Evolutionary conservation across 2,797 vertebrate genomes (phyloP), one percentile per base, ranked within the genome.

Genomic region (Notamacropus eugenii): DNA sequence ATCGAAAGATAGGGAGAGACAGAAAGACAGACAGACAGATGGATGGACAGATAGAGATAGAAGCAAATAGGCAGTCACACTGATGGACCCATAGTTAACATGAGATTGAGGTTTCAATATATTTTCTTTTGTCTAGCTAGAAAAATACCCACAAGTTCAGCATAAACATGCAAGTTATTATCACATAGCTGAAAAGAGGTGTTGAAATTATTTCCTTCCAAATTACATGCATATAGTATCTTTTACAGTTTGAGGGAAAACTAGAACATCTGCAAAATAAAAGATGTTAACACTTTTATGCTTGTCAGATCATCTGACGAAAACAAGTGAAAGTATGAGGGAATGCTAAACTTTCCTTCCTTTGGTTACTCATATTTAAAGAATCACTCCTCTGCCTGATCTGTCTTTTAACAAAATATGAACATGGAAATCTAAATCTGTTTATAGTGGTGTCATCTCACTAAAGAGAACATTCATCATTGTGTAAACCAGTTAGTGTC

Each of bases 261-360:
- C 46, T 96, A 90, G 90, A 98, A 98, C 97, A 98, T 98, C 97
- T 98, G 98, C 97, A 98, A 98, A 98, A 96, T 97, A 94, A 97
- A 97, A 97, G 94, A 96, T 94, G 59, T 95, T 95, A 97, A 97
- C 59, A 97, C 93, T 40, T 54, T 91, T 97, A 97, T 93, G 90
- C 67, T 92, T 98, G 94, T 91, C 97, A 94, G 93, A 97, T 93
- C 90, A 91, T 93, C 92, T 96, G 93, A 97, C 92, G 94, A 98
- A 98, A 96, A 19, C 54, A 97, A 98, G 97, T 3, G 0, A 97
- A 97, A 97, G 82, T 95, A 96, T 91, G 62, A 97, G 91, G 19
- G 90, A 96, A 96, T 59, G 91, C 46, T 82, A 96, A 97, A 97
- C 92, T 95, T 95, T 95, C 93, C 62, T 96, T 92, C 93, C 94